Evolutionary conservation across 2,888 invertebrate species (phyloP), one percentile per base, ranked within the genome.

Genomic region (Agriopis marginaria): DNA sequence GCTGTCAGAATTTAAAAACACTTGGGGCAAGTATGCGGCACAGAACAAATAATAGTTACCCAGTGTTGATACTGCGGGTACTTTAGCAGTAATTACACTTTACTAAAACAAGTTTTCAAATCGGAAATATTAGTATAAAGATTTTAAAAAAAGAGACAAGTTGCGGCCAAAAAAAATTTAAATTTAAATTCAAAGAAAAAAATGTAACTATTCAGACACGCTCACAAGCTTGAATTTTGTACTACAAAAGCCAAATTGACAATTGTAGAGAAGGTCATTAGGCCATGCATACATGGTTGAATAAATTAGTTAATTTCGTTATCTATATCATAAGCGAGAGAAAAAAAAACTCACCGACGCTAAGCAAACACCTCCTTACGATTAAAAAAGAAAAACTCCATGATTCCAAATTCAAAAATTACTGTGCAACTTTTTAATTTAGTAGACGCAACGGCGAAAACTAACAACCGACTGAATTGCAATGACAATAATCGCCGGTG

Each of bases 361-460:
- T 8, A 39, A 54, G n/a, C 44, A 63, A 47, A 66, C 11, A 66
- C 11, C 63, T 51, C 49, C 23, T 39, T 39, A 61, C 39, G 9
- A 9, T 14, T 47, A 53, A 45, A 56, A 51, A 39, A 51, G n/a
- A 56, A 51, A 58, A 67, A 5, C 53, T 53, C 60, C 60, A 66
- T 65, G 53, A 45, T 61, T 61, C 42, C 23, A 55, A 54, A 40
- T 66, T 47, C 42, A 40, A 66, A 65, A 64, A 42, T 12, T 12
- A 32, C 58, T n/a, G 32, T 17, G 47, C 47, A 1, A 42, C 4
- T 59, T 65, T 51, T 44, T 39, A 51, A 47, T 65, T 44, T 32
- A 50, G 40, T 32, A 39, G 17, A 45, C 51, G 49, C 61, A 47
- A 51, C 67, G 45, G 47, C 58, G n/a, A 40, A 63, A 63, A 47